phyloP scores from a whole-genome alignment of 2,797 vertebrate species.

The Morelia viridis region DNA sequence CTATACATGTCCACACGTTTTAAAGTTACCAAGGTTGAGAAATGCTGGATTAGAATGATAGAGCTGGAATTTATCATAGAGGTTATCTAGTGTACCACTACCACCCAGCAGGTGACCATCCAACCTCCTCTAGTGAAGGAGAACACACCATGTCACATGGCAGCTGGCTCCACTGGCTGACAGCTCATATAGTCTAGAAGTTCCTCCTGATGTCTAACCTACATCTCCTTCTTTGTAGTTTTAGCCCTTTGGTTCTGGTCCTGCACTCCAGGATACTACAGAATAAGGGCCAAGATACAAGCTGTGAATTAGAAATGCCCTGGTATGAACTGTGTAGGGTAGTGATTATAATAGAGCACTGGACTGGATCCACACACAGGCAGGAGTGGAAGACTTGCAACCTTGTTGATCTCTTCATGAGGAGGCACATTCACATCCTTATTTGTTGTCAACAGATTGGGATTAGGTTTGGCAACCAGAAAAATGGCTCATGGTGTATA shows the following conservation, averaged over 20 bases:
- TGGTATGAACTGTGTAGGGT: neutral
- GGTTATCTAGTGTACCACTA: no score
- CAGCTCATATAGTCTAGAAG: neutral
- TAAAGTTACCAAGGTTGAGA: no score
- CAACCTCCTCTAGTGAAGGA: neutral
- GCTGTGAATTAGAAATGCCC: neutral
- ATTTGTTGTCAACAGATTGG: neutral
- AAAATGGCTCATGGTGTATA: neutral
- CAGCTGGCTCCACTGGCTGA: neutral
- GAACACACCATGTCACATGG: neutral
- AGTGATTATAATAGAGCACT: neutral
- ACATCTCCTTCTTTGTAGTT: neutral
- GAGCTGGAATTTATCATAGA: neutral
- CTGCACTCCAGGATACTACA: neutral
- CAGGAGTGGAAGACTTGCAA: neutral
- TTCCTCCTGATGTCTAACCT: neutral
- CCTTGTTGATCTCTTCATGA: neutral
- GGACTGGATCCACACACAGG: neutral
- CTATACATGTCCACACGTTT: no score
- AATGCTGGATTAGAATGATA: neutral
- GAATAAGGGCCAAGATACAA: neutral
- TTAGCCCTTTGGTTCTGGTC: neutral
- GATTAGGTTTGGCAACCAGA: neutral
- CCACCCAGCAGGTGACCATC: no score
- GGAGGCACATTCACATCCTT: neutral